These are phyloP conservation scores for Amphipoea lucens DNA, from an alignment of 2,888 invertebrate genomes.

Conservation along the genomic window DNA sequence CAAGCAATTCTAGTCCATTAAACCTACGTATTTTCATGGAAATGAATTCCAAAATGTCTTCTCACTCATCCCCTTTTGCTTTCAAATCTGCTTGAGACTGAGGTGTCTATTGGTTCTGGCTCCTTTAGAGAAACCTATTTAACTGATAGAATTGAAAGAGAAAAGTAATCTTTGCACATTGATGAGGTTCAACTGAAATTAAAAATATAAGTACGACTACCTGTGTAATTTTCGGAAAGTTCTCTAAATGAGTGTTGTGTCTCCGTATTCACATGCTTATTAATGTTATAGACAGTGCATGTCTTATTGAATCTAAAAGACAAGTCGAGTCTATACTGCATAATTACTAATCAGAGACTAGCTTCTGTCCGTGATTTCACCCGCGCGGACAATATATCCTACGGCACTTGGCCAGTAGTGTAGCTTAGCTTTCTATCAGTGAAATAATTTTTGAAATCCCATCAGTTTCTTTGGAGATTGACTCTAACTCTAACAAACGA, in stretches of 20 bases:
- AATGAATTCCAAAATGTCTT: conserved; percentile 57
- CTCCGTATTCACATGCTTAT: not conserved
- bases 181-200: conserved; percentile 7
- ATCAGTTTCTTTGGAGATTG: not conserved
- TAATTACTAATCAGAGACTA: not conserved
- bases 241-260: not conserved
- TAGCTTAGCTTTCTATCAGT: not conserved
- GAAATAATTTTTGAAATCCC: not conserved
- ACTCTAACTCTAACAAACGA: not conserved
- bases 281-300: not conserved
- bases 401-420: not conserved
- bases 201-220: not conserved
- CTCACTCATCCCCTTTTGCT: conserved; percentile 50
- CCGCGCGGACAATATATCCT: not conserved
- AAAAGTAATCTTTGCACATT: conserved; percentile 14
- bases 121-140: conserved; percentile 29
- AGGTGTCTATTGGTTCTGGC: conserved; percentile 43
- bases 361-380: not conserved
- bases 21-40: conserved; percentile 63
- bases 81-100: conserved; percentile 48
- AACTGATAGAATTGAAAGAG: conserved; percentile 18
- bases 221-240: not conserved
- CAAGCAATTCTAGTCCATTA: conserved; percentile 60
- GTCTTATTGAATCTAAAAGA: not conserved
- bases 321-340: too few species aligned